Conservation (phyloP, 2,797 vertebrate species). For the Miopithecus talapoin region DNA sequence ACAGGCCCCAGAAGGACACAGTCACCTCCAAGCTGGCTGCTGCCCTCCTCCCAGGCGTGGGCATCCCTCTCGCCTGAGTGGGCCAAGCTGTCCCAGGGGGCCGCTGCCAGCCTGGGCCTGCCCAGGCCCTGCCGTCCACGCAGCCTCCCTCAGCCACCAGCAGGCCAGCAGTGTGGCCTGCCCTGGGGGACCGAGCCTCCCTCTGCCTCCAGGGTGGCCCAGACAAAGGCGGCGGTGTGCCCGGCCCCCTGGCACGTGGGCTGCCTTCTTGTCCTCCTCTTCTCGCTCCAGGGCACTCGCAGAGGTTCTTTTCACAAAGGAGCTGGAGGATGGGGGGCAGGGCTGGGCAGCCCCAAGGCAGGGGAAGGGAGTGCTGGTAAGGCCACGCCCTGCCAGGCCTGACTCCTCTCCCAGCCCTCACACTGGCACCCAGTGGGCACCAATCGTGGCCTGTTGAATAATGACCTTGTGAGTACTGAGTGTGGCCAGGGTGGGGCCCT, state of each 20-base stretch:
- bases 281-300: conserved; percentile 33
- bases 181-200: conserved; percentile 55
- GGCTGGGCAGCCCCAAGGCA: conserved; percentile 2
- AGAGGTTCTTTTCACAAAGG: conserved; percentile 53
- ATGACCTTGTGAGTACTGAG: neutral
- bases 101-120: conserved; percentile 61
- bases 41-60: neutral
- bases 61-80: neutral
- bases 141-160: conserved; percentile 47
- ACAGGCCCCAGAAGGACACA: neutral
- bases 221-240: conserved; percentile 81
- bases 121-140: conserved; percentile 61
- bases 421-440: neutral
- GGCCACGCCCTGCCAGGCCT: neutral
- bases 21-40: neutral
- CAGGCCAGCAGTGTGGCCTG: conserved; percentile 56
- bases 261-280: conserved; percentile 60
- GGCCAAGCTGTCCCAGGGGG: conserved; percentile 34
- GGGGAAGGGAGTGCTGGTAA: neutral
- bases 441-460: neutral
- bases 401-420: neutral
- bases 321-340: conserved; percentile 39
- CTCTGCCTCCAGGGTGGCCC: conserved; percentile 3
- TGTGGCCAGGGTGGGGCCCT: neutral
- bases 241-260: conserved; percentile 54